Evolutionary conservation across 2,888 invertebrate species (phyloP).

Genomic region (Mechanitis mazaeus): DNA sequence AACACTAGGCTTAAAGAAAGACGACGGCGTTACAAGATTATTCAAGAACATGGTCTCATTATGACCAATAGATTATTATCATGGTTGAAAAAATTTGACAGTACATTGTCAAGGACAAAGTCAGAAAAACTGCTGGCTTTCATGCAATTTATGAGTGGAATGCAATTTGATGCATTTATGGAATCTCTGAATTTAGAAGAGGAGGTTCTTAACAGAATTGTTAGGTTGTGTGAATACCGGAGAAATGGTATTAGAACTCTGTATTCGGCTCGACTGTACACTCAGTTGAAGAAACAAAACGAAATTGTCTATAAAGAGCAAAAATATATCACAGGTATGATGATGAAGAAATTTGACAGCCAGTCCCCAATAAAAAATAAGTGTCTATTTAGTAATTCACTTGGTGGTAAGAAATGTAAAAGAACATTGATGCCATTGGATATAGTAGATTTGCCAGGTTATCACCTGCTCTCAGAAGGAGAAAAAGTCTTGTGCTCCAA

Average conservation of each 20-base stretch:
- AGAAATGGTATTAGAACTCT: conserved; percentile 83
- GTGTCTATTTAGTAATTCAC: conserved; percentile 16
- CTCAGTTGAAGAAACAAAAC: conserved; percentile 79
- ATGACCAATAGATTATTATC: conserved; percentile 81
- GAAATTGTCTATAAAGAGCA: conserved; percentile 74
- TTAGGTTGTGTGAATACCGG: conserved; percentile 80
- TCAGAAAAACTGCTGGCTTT: conserved; percentile 81
- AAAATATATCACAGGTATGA: conserved; percentile 48
- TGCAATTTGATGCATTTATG: conserved; percentile 85
- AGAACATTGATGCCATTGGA: conserved; percentile 71
- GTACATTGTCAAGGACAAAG: conserved; percentile 74
- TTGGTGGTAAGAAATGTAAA: conserved; percentile 47
- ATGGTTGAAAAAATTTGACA: conserved; percentile 83
- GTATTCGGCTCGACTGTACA: conserved; percentile 79
- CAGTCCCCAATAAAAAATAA: conserved; percentile 51
- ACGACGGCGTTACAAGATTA: conserved; percentile 81
- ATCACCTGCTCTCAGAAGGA: conserved; percentile 80
- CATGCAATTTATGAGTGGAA: conserved; percentile 84
- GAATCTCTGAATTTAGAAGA: conserved; percentile 84
- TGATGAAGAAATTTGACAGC: conserved; percentile 57
- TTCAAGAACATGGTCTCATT: conserved; percentile 87
- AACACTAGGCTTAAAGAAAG: conserved; percentile 86
- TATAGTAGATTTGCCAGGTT: conserved; percentile 86
- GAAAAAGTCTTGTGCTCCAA: conserved; percentile 88
- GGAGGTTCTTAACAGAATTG: conserved; percentile 79